Base-by-base conservation (phyloP, 1,140 invertebrate species). In the Drosophila asahinai region DNA sequence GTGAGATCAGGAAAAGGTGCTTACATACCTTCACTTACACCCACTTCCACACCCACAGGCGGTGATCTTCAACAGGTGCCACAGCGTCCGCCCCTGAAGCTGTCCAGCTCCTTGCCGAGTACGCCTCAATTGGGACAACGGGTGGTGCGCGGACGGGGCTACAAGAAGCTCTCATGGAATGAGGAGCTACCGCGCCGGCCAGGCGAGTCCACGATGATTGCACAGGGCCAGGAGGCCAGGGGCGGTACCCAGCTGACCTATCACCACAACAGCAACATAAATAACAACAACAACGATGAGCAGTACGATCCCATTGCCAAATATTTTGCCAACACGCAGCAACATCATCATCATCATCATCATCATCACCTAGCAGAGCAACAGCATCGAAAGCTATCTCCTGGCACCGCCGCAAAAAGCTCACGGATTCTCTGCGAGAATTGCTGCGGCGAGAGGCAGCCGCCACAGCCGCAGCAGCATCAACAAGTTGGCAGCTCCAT, bases 381-480 rank as follows among this genome's bases (percentile, higher is more conserved):
- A 52, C 83, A 80, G 55, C 73, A 73, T 49, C 67, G 25, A 74
- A 74, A 74, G 71, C 71, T 74, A 61, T 73, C 70, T 80, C 67
- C 67, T 71, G n/a, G 40, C 49, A 38, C 22, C 43, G 67, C 47
- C 15, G 55, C 66, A 49, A 84, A 91, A 91, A 91, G 86, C 86
- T 86, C 91, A 63, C 79, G 83, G 54, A 67, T 71, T 48, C 76
- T 91, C 55, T 92, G 91, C 68, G 82, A 92, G 70, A 86, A 86
- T 57, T 92, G 91, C 63, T 92, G 91, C 51, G 87, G 89, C 52
- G 80, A 91, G 79, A 73, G 87, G 51, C 66, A 45, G 22, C 62
- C 65, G 33, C 33, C 72, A 58, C 79, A 81, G 19, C 43, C 55
- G 4, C 61, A 48, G 22, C 62, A 68, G 33, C 33, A 19, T 19